Conservation (phyloP, 2,888 invertebrate species). For the Steinernema scapterisci region DNA sequence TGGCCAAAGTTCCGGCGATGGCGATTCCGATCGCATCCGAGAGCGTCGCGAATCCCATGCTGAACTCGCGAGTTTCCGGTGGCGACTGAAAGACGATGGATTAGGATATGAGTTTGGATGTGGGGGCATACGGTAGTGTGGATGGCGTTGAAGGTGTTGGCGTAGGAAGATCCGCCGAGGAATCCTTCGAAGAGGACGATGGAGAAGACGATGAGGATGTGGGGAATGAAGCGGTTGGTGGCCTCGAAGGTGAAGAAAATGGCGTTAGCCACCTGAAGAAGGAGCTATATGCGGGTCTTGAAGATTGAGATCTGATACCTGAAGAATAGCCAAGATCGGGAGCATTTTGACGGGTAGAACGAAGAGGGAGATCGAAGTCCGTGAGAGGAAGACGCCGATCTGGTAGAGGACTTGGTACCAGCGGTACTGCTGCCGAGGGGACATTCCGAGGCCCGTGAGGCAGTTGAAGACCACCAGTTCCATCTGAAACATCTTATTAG, state of each 20-base stretch:
- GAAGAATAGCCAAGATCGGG: conserved; percentile 78
- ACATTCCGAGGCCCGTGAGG: conserved; percentile 53
- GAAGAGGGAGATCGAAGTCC: conserved; percentile 47
- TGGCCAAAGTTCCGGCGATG: conserved; percentile 77
- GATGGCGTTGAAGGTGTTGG: conserved; percentile 82
- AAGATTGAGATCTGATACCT: too few relatives aligned
- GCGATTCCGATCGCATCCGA: conserved; percentile 81
- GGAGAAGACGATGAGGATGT: conserved; percentile 75
- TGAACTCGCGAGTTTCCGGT: conserved; percentile 72
- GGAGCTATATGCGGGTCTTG: too few relatives aligned
- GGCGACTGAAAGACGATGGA: conserved; percentile 41
- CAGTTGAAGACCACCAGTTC: conserved; percentile 77
- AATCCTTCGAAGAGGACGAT: conserved; percentile 79
- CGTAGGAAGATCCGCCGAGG: conserved; percentile 78
- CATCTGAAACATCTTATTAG: conserved; percentile 72
- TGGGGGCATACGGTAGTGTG: conserved; percentile 73
- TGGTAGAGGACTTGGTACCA: conserved; percentile 74
- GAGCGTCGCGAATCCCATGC: conserved; percentile 78
- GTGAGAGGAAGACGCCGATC: conserved; percentile 57
- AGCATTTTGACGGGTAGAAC: conserved; percentile 72
- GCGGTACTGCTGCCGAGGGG: conserved; percentile 70
- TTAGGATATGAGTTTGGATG: not conserved
- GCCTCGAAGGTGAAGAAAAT: conserved; percentile 75
- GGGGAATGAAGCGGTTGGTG: conserved; percentile 75
- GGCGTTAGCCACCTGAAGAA: conserved; percentile 76